These are phyloP conservation scores for Pheosia gnoma DNA, from an alignment of 2,888 invertebrate genomes.

Conservation along the genomic window DNA sequence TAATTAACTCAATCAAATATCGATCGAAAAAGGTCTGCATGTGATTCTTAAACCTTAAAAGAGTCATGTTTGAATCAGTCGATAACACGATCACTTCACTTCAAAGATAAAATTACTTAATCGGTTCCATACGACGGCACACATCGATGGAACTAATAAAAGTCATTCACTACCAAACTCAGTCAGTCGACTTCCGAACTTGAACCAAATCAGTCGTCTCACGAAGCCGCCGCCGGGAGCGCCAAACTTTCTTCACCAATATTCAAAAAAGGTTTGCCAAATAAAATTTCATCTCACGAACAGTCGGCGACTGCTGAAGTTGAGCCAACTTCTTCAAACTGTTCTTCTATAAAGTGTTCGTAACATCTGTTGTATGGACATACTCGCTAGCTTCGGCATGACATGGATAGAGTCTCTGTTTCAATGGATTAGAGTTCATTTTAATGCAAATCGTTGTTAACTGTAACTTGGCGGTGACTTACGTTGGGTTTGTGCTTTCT, in stretches of 20 bases:
- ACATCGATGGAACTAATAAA: conserved; percentile 43
- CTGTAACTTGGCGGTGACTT: conserved; percentile 39
- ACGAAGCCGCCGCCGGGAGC: conserved; percentile 34
- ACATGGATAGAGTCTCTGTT: conserved; percentile 29
- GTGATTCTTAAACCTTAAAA: no score
- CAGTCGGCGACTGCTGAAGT: conserved; percentile 59
- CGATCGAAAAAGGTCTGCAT: no score
- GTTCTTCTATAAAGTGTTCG: conserved; percentile 64
- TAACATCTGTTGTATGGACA: conserved; percentile 78
- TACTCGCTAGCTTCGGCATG: conserved; percentile 44
- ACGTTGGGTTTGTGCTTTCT: conserved; percentile 67
- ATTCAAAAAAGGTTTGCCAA: conserved; percentile 71
- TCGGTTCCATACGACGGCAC: conserved; percentile 24
- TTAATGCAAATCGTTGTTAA: conserved; percentile 12
- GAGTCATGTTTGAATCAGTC: no score
- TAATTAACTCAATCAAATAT: no score
- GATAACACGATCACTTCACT: background rate
- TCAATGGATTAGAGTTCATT: conserved; percentile 23
- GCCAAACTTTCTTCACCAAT: conserved; percentile 51
- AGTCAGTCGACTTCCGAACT: conserved; percentile 39
- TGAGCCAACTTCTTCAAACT: conserved; percentile 57
- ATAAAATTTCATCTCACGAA: conserved; percentile 77
- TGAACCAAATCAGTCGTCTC: conserved; percentile 34
- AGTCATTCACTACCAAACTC: conserved; percentile 41
- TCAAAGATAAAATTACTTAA: conserved; percentile 18